A percentile compares a stretch with the other conserved stretches of the same genome.
phyloP scores from a whole-genome alignment of 2,888 invertebrate genomes.

The Dione juno region DNA sequence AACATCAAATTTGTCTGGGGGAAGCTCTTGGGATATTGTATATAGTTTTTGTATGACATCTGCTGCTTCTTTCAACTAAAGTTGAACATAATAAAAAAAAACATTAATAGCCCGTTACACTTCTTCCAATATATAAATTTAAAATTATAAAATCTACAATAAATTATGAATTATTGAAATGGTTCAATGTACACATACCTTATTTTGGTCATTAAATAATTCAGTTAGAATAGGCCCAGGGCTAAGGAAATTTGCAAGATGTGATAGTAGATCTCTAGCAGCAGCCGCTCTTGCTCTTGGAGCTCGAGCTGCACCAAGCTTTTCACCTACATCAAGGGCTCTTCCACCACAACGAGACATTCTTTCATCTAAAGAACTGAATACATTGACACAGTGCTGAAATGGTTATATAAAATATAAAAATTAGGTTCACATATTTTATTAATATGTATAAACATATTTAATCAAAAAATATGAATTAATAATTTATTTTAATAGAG shows the following conservation, averaged over 20 bases:
- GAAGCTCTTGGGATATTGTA: constrained; percentile 97
- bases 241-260: constrained; percentile 95
- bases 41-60: constrained; percentile 98
- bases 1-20: constrained; percentile 92
- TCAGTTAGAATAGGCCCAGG: constrained; percentile 92
- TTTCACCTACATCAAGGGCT: constrained; percentile 99
- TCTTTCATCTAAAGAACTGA: constrained; percentile 96
- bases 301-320: constrained; percentile 97
- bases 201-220: constrained; percentile 92
- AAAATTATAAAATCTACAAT: not conserved
- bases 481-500: no score
- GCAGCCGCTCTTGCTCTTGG: constrained; percentile 97
- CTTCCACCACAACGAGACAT: constrained; percentile 98
- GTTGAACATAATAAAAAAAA: constrained; percentile 41
- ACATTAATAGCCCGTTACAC: not conserved
- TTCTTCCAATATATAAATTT: no score
- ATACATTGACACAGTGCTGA: constrained; percentile 92
- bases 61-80: constrained; percentile 95
- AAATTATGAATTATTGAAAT: not conserved
- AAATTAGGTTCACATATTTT: not conserved
- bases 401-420: constrained; percentile 46
- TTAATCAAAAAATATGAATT: not conserved
- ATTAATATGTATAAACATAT: not conserved
- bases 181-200: constrained; percentile 72
- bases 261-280: constrained; percentile 95